Evolutionary conservation across 2,113 vertebrate species (phyloP), one percentile per base, ranked within the genome.

Genomic region (Tenrec ecaudatus): DNA sequence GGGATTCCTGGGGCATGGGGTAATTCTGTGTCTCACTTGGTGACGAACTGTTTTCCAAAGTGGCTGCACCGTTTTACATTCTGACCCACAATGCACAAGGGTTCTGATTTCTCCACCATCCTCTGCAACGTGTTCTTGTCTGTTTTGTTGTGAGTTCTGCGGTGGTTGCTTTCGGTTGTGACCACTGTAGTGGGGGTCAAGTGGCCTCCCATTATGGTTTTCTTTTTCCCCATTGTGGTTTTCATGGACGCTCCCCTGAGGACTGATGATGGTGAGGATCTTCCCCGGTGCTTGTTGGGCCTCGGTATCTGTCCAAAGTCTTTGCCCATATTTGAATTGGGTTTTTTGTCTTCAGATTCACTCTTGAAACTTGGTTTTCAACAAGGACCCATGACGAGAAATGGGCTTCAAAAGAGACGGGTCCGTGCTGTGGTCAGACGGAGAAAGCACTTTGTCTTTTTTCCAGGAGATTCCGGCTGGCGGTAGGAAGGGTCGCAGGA

Each of bases 331-430:
- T 53, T 90, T 83, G 53, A 77, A 47, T 69, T 80, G 62, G 79
- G 12, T 90, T 27, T 25, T 25, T 82, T 80, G 15, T 86, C 53
- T 89, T 86, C 31, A n/a, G 94, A 86, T 77, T 31, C 22, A 62
- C 23, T 62, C 89, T 86, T 82, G 60, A 62, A 86, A 62, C 62
- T 88, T 83, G 40, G 33, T 57, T 90, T 81, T 84, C 87, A 91
- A 87, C 20, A 82, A 88, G 53, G 84, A 80, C 25, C 73, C 57
- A 60, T 87, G 58, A 64, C 80, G 64, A 91, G 92, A 27, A 19
- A 36, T 58, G 14, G 60, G 12, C 43, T 47, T 78, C 38, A 14
- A 58, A 17, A 77, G 40, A 80, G 36, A 25, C 40, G 62, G 86
- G 20, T 87, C 87, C 33, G 53, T 68, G 36, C 75, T 68, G 1